Conservation (phyloP, 2,113 vertebrate species). For the Potamarius usumacintae region DNA sequence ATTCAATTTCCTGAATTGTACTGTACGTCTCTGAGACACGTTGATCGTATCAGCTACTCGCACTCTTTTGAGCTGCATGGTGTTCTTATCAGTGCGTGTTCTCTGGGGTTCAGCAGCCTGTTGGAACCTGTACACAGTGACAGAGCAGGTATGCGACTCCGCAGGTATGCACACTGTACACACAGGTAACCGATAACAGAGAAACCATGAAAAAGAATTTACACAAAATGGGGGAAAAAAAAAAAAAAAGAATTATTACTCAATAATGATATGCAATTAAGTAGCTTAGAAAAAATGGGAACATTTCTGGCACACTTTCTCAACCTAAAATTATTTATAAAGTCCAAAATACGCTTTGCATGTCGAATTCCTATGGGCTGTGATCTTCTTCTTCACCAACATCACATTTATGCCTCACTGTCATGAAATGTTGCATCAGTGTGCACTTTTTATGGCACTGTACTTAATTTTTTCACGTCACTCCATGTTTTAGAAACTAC, state of each 20-base stretch:
- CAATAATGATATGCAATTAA: background rate
- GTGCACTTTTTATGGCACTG: background rate
- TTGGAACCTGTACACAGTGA: constrained; percentile 20
- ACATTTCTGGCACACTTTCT: background rate
- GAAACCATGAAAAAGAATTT: background rate
- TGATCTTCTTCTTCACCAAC: background rate
- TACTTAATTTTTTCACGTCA: background rate
- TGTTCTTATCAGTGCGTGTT: constrained; percentile 6
- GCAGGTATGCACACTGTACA: background rate
- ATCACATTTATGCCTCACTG: background rate
- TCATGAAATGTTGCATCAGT: background rate
- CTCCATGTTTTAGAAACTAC: background rate
- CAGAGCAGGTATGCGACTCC: constrained; percentile 29
- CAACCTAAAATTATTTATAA: background rate
- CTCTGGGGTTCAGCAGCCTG: constrained; percentile 15
- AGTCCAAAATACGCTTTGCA: background rate
- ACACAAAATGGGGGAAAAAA: background rate
- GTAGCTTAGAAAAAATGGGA: background rate
- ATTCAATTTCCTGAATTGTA: background rate
- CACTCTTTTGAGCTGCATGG: background rate
- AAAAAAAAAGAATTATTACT: background rate
- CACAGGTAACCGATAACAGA: background rate
- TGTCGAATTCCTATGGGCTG: background rate
- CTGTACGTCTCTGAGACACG: background rate
- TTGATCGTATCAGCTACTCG: background rate